Percentiles rank a stretch among this genome's conserved stretches.
phyloP scores from a whole-genome alignment of 2,797 vertebrate genomes.

The Myotis vivesi region DNA sequence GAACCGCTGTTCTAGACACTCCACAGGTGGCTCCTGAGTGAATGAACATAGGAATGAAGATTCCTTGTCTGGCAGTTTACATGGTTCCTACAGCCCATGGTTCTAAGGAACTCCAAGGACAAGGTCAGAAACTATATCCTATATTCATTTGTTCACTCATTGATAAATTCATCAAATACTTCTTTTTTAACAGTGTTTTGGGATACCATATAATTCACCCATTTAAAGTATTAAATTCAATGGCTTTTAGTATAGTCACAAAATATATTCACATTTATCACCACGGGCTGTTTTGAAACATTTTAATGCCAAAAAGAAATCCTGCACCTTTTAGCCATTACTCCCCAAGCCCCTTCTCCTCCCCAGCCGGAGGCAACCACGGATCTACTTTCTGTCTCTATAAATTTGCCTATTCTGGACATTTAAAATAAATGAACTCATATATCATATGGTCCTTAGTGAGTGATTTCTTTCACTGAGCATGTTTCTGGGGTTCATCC shows the following conservation, averaged over 20 bases:
- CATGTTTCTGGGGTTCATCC: not conserved
- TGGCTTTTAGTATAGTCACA: slow-evolving; percentile 15
- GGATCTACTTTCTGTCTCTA: not conserved
- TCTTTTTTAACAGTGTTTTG: slow-evolving; percentile 5
- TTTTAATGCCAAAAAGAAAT: slow-evolving; percentile 12
- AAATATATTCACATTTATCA: not conserved
- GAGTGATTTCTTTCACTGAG: not conserved
- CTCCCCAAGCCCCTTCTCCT: not conserved
- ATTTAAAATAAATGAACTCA: not conserved
- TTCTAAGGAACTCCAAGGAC: not conserved
- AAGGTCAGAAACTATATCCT: not conserved
- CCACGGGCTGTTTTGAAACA: not conserved
- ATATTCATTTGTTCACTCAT: not conserved
- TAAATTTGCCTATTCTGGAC: not conserved
- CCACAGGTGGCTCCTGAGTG: not conserved
- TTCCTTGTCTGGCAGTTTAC: not conserved
- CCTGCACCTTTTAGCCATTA: not conserved
- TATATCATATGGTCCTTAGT: not conserved
- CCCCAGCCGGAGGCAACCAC: not conserved
- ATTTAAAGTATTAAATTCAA: not conserved
- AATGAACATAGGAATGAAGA: not conserved
- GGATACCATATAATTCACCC: not conserved
- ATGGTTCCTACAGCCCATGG: not conserved
- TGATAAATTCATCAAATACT: not conserved
- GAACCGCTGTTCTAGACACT: no score